phyloP scores from a whole-genome alignment of 2,797 vertebrate genomes.

The Pantherophis vulpinus region DNA sequence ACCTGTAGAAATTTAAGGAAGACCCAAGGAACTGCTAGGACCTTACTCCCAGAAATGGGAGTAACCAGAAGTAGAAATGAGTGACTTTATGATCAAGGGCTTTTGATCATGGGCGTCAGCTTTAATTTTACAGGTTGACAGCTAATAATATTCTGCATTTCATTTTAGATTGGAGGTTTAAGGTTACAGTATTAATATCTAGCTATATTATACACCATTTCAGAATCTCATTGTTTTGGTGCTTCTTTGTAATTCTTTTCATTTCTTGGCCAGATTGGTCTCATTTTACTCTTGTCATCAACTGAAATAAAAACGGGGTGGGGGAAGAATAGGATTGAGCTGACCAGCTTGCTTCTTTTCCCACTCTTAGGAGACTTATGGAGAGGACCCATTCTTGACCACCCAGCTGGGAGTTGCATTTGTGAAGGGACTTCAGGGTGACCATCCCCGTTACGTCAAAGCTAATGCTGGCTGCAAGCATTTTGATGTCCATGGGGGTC shows the following conservation, averaged over 20 bases:
- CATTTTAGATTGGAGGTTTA: not conserved
- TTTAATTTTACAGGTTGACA: not conserved
- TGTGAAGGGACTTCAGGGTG: constrained; percentile 67
- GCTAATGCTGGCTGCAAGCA: constrained; percentile 69
- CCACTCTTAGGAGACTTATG: constrained; percentile 64
- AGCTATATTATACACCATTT: not conserved
- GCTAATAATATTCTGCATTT: not conserved
- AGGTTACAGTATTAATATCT: not conserved
- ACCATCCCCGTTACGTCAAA: constrained; percentile 64
- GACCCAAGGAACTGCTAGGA: not conserved
- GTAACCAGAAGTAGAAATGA: not conserved
- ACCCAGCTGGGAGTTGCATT: constrained; percentile 61
- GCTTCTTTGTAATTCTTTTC: not conserved
- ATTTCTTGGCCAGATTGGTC: not conserved
- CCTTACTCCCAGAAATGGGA: not conserved
- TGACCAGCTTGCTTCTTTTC: not conserved
- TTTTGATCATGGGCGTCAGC: not conserved
- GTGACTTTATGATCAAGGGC: not conserved
- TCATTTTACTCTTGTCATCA: not conserved
- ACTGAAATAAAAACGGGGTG: not conserved
- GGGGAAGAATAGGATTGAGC: not conserved
- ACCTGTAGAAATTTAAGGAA: not conserved
- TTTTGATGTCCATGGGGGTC: constrained; percentile 65
- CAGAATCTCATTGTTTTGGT: not conserved
- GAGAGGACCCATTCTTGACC: constrained; percentile 65